These are phyloP conservation scores for Pachycephala philippinensis DNA, from an alignment of 2,113 vertebrate genomes.

Conservation along the genomic window DNA sequence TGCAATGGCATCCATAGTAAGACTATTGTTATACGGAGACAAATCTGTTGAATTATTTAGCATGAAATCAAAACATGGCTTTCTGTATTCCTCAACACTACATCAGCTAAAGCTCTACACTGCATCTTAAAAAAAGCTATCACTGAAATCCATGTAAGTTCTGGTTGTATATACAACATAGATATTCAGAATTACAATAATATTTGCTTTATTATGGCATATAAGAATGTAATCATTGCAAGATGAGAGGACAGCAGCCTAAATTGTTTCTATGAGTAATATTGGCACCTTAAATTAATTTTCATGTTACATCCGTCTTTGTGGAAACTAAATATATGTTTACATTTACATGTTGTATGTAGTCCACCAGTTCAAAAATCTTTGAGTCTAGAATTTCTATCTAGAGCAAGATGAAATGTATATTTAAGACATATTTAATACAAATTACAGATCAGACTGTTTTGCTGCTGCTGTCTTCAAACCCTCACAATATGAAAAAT, in stretches of 20 bases:
- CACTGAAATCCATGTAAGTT: not conserved
- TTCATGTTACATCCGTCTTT: not conserved
- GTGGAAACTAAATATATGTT: not conserved
- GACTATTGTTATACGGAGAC: fast-evolving
- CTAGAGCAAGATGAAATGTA: not conserved
- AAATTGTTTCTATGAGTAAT: not conserved
- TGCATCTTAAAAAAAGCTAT: not conserved
- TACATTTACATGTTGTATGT: not conserved
- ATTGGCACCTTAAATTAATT: not conserved
- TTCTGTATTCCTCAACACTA: not conserved
- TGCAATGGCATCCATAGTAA: not conserved
- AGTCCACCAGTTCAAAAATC: not conserved
- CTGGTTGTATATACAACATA: not conserved
- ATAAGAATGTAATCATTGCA: not conserved
- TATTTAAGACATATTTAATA: not conserved
- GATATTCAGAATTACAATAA: not conserved
- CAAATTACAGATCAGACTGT: not conserved
- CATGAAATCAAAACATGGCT: not conserved
- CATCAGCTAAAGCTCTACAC: not conserved
- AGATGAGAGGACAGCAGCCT: not conserved
- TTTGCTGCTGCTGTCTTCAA: not conserved
- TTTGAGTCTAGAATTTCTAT: not conserved
- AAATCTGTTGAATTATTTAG: not conserved
- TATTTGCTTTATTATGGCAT: not conserved
- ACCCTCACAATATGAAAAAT: not conserved